A percentile compares a stretch with the other conserved stretches of the same genome.
Evolutionary conservation across 2,888 invertebrate genomes (phyloP).

Genomic region (Halocaridina rubra): DNA sequence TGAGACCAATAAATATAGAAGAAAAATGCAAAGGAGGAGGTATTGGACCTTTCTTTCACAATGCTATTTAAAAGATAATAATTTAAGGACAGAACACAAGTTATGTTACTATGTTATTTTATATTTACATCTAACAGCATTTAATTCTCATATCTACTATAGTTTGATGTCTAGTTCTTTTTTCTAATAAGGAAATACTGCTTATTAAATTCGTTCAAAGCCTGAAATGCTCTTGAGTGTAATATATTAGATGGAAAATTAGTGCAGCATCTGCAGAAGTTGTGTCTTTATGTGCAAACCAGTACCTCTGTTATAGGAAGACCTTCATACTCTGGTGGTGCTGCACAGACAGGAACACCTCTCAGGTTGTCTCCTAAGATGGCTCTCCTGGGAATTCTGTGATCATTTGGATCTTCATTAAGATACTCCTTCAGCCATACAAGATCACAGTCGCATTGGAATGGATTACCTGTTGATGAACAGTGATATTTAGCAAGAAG

Average conservation of each 20-base stretch:
- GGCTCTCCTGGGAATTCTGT: neutral
- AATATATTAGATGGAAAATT: too few relatives aligned
- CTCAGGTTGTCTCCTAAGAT: constrained; percentile 10
- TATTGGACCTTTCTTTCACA: too few relatives aligned
- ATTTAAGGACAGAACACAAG: too few relatives aligned
- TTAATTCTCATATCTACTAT: neutral
- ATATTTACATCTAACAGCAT: too few relatives aligned
- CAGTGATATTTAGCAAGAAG: too few relatives aligned
- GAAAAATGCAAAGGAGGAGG: too few relatives aligned
- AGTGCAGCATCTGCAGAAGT: neutral
- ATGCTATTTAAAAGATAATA: too few relatives aligned
- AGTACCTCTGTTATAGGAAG: constrained; percentile 64
- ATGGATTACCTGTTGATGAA: constrained; percentile 79
- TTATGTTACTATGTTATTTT: too few relatives aligned
- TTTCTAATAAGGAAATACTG: too few relatives aligned
- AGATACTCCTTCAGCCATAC: constrained; percentile 79
- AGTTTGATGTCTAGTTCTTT: neutral
- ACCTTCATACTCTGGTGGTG: constrained; percentile 65
- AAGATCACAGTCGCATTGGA: constrained; percentile 83
- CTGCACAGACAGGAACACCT: constrained; percentile 64
- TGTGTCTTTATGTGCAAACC: neutral
- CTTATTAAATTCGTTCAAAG: too few relatives aligned
- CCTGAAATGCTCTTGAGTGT: too few relatives aligned
- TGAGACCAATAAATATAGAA: too few relatives aligned
- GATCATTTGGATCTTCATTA: constrained; percentile 60